Evolutionary conservation across 2,797 vertebrate species (phyloP).

Genomic region (Ctenopoma kingsleyae): DNA sequence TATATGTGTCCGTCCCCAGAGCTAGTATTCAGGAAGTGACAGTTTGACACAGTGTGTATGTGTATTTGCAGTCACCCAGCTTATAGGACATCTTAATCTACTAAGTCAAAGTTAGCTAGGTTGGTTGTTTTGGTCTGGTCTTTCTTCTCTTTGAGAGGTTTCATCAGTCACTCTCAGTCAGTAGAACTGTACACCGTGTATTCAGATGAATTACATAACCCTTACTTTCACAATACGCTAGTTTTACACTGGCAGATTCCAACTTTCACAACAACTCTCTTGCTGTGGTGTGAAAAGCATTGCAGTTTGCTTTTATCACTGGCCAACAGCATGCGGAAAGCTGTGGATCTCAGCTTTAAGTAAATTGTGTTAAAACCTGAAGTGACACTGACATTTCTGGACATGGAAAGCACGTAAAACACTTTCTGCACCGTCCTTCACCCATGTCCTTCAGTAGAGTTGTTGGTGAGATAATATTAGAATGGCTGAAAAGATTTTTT

Average conservation of each 20-base stretch:
- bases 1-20: too few relatives aligned
- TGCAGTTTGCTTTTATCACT: not conserved
- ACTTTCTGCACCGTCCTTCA: not conserved
- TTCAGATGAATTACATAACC: not conserved
- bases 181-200: not conserved
- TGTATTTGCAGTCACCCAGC: too few relatives aligned
- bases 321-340: not conserved
- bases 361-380: not conserved
- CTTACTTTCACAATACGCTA: not conserved
- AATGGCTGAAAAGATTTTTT: constrained; percentile 16
- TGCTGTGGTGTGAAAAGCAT: not conserved
- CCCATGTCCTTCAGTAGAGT: not conserved
- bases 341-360: not conserved
- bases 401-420: not conserved
- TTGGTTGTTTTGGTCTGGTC: too few relatives aligned
- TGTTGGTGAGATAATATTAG: constrained; percentile 16
- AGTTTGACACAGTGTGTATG: too few relatives aligned
- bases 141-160: not conserved
- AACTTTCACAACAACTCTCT: not conserved
- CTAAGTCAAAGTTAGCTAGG: too few relatives aligned
- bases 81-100: too few relatives aligned
- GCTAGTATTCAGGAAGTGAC: too few relatives aligned
- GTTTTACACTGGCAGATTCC: constrained; percentile 4
- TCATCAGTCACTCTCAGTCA: not conserved
- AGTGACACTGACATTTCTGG: not conserved